Evolutionary conservation across 2,113 vertebrate genomes (phyloP).

Genomic region (Chelonoidis abingdonii): DNA sequence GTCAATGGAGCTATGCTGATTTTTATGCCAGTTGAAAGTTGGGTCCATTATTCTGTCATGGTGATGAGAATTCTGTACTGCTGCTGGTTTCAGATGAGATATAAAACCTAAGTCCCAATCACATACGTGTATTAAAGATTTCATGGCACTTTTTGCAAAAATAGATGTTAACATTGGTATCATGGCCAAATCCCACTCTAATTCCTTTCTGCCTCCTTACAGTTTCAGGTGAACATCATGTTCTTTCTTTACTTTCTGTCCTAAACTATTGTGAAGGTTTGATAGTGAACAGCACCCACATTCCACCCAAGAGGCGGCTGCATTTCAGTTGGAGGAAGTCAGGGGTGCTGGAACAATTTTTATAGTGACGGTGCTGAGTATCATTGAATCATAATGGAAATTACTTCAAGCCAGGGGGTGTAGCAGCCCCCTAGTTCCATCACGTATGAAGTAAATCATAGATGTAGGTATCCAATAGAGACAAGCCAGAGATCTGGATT

Average conservation of each 20-base stretch:
- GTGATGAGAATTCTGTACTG: background rate
- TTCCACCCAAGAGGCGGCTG: background rate
- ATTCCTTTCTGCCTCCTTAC: too few relatives aligned
- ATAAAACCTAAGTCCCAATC: too few relatives aligned
- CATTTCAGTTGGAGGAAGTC: background rate
- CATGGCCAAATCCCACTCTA: too few relatives aligned
- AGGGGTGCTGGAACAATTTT: too few relatives aligned
- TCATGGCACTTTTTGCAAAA: too few relatives aligned
- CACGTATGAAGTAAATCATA: background rate
- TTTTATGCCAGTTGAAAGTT: background rate
- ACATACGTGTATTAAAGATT: too few relatives aligned
- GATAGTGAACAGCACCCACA: background rate
- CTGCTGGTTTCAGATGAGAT: background rate
- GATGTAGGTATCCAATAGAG: background rate
- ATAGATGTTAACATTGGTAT: too few relatives aligned
- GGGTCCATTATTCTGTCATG: background rate
- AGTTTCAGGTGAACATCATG: background rate
- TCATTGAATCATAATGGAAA: too few relatives aligned
- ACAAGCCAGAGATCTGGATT: background rate
- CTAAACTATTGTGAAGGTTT: background rate
- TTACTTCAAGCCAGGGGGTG: too few relatives aligned
- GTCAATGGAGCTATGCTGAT: background rate
- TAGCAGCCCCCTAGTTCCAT: too few relatives aligned
- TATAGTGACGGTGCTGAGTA: too few relatives aligned
- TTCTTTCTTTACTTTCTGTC: background rate